Evolutionary conservation across 1,140 invertebrate genomes (phyloP).

Genomic region (Brachionus rubens): DNA sequence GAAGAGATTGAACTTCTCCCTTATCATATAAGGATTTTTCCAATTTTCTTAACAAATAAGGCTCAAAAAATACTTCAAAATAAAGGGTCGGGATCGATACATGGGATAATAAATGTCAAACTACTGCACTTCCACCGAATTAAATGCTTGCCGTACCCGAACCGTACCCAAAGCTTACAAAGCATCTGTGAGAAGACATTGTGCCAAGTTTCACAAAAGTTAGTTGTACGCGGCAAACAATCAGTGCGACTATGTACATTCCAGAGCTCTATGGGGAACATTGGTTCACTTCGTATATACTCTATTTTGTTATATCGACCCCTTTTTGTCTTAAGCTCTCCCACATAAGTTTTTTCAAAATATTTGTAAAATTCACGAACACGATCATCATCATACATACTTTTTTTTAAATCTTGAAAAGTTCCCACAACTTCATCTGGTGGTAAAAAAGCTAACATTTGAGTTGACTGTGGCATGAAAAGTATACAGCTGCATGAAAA

Average conservation of each 20-base stretch:
- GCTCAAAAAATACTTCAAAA: no score
- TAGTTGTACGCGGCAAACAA: background rate
- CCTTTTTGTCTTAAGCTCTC: background rate
- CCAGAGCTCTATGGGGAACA: background rate
- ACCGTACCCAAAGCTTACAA: no score
- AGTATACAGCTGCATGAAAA: background rate
- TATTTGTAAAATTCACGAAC: background rate
- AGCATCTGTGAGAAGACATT: background rate
- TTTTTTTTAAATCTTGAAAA: background rate
- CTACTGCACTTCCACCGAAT: no score
- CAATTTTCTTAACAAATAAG: no score
- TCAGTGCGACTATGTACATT: background rate
- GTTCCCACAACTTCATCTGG: background rate
- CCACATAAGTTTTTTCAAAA: no score
- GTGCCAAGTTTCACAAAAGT: constrained; percentile 11
- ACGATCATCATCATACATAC: background rate
- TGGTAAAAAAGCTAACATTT: background rate
- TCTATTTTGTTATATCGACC: no score
- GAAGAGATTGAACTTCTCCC: no score
- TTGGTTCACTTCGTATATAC: background rate
- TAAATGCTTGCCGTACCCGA: no score
- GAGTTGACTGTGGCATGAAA: background rate
- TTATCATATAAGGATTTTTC: no score
- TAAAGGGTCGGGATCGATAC: no score
- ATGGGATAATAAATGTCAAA: no score